Conservation (phyloP, 1,140 invertebrate genomes). For the Drosophila azteca region DNA sequence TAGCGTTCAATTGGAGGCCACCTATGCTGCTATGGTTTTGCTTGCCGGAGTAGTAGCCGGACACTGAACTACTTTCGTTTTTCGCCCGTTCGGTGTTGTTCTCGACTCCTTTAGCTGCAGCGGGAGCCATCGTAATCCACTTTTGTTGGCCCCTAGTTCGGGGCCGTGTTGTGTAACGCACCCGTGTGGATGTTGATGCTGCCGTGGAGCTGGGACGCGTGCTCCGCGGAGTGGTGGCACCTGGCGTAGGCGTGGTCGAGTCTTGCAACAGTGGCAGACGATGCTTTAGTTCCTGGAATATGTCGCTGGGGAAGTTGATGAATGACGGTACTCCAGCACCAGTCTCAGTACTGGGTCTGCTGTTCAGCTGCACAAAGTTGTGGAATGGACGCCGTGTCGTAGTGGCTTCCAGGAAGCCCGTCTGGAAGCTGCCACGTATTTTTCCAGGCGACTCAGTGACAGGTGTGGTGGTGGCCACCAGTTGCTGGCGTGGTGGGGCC, state of each 20-base stretch:
- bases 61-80: constrained; percentile 32
- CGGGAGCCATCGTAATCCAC: constrained; percentile 43
- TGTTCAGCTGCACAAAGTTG: constrained; percentile 53
- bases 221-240: constrained; percentile 64
- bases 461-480: constrained; percentile 32
- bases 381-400: constrained; percentile 72
- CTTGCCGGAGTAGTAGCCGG: constrained; percentile 3
- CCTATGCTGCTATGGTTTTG: constrained; percentile 46
- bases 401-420: constrained; percentile 69
- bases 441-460: constrained; percentile 24
- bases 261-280: constrained; percentile 53
- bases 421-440: constrained; percentile 41
- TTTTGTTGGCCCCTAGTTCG: constrained; percentile 71
- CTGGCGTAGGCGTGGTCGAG: constrained; percentile 61
- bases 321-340: constrained; percentile 71
- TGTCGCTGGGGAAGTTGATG: constrained; percentile 79
- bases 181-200: constrained; percentile 32
- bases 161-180: constrained; percentile 63
- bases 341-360: constrained; percentile 34
- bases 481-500: constrained; percentile 72
- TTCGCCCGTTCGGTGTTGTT: constrained; percentile 22
- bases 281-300: constrained; percentile 78
- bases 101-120: constrained; percentile 11
- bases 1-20: constrained; percentile 62
- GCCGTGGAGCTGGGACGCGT: constrained; percentile 73